These are phyloP conservation scores for Apis mellifera DNA, from an alignment of 1,140 invertebrate species.

Conservation along the genomic window DNA sequence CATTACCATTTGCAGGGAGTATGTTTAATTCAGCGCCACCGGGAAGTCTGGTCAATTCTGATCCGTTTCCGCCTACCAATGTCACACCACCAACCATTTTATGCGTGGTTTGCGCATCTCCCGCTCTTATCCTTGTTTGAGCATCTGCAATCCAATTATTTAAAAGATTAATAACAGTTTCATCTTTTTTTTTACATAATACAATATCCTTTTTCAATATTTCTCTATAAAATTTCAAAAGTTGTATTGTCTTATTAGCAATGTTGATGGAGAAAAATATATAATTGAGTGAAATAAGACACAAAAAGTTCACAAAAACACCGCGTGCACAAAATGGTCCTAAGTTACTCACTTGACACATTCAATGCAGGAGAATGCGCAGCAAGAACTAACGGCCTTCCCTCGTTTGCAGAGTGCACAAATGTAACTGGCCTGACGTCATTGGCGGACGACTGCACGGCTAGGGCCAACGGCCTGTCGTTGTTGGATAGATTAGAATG, in stretches of 20 bases:
- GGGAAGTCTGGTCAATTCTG: conserved; percentile 76
- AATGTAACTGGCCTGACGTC: conserved; percentile 79
- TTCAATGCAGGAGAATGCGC: conserved; percentile 77
- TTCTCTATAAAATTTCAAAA: background rate
- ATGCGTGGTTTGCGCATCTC: conserved; percentile 76
- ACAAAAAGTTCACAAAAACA: background rate
- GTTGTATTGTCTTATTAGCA: background rate
- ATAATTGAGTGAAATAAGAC: background rate
- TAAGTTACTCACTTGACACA: conserved; percentile 74
- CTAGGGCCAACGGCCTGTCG: conserved; percentile 77
- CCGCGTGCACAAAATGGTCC: background rate
- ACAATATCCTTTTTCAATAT: too few species aligned
- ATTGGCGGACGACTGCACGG: conserved; percentile 76
- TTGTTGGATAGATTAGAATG: conserved; percentile 79
- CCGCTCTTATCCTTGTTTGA: conserved; percentile 78
- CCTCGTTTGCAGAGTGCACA: conserved; percentile 78
- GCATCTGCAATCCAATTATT: conserved; percentile 64
- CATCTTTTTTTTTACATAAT: background rate
- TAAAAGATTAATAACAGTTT: background rate
- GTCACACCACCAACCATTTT: conserved; percentile 80
- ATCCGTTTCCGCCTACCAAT: conserved; percentile 76
- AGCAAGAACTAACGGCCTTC: conserved; percentile 76
- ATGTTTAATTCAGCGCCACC: conserved; percentile 80
- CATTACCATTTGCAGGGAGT: conserved; percentile 78
- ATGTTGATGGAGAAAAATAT: too few species aligned